phyloP scores from a whole-genome alignment of 2,797 vertebrate genomes.

The Pipistrellus nathusii region DNA sequence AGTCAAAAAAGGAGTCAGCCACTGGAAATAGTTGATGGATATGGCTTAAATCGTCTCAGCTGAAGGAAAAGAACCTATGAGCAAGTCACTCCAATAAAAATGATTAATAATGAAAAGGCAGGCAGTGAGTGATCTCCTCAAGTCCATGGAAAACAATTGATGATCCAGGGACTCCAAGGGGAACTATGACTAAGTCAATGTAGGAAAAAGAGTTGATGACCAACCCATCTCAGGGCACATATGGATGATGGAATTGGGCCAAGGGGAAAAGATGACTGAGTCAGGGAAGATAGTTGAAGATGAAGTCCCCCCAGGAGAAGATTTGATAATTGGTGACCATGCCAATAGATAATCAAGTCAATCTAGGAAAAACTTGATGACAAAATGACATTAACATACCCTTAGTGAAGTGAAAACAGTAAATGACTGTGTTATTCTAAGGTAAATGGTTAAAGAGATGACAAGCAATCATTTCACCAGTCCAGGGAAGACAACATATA shows the following conservation, averaged over 20 bases:
- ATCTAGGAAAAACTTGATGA: background rate
- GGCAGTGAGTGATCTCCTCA: background rate
- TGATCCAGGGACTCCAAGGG: background rate
- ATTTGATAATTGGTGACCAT: background rate
- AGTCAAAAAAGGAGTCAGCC: background rate
- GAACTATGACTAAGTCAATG: background rate
- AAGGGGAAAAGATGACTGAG: background rate
- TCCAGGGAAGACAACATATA: background rate
- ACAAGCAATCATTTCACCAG: background rate
- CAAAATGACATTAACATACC: background rate
- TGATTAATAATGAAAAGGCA: background rate
- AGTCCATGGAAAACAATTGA: background rate
- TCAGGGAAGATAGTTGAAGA: background rate
- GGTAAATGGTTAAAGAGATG: background rate
- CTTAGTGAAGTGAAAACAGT: background rate
- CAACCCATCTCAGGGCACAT: too few relatives aligned
- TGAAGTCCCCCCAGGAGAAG: background rate
- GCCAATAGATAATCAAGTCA: background rate
- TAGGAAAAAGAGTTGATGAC: background rate
- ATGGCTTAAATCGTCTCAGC: background rate
- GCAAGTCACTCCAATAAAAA: background rate
- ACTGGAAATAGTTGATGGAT: too few relatives aligned
- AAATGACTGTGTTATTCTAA: background rate
- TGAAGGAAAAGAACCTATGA: background rate
- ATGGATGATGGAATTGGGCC: background rate